These are phyloP conservation scores for Theretra japonica DNA, from an alignment of 2,888 invertebrate species.

Conservation along the genomic window DNA sequence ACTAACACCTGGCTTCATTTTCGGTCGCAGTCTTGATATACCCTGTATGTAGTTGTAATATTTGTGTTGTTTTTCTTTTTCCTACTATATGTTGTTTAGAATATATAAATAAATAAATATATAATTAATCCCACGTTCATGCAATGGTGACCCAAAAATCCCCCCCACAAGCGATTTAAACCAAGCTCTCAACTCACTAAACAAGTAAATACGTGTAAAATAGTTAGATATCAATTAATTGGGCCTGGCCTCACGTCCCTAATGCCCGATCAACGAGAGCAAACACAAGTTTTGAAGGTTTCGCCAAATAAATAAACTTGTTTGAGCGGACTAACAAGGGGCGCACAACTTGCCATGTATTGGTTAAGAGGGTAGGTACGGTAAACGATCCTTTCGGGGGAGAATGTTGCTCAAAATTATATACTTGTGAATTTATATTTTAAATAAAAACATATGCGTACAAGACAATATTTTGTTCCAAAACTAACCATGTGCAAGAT, in stretches of 20 bases:
- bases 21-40: too few species aligned
- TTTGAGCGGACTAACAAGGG: slow-evolving; percentile 8
- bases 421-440: not conserved
- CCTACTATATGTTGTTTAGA: too few species aligned
- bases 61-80: too few species aligned
- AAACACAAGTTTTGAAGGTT: slow-evolving; percentile 12
- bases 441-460: too few species aligned
- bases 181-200: not conserved
- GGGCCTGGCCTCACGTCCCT: not conserved
- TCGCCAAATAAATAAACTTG: slow-evolving; percentile 10
- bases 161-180: not conserved
- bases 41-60: too few species aligned
- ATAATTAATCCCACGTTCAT: too few species aligned
- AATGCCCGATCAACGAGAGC: slow-evolving; percentile 1
- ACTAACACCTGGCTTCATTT: too few species aligned
- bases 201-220: not conserved
- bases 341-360: not conserved
- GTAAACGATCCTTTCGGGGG: not conserved
- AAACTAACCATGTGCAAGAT: not conserved
- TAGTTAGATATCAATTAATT: not conserved
- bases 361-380: slow-evolving; percentile 9
- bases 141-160: too few species aligned
- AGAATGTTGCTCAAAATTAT: not conserved
- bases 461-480: not conserved
- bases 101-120: too few species aligned